Conservation (phyloP, 1,140 invertebrate genomes). For the Zaprionus ornatus region DNA sequence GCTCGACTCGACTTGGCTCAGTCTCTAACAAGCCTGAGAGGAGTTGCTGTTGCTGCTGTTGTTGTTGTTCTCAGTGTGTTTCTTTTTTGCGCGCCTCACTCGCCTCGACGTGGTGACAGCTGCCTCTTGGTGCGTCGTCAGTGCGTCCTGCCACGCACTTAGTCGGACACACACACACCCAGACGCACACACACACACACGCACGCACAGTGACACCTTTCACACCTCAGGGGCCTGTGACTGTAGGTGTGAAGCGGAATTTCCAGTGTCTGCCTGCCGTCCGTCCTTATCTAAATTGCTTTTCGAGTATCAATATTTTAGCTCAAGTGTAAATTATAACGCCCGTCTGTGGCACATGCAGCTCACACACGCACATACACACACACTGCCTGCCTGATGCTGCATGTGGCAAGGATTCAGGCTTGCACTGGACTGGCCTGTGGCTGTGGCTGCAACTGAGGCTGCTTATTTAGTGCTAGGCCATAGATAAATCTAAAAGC, state of each 20-base stretch:
- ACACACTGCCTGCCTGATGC: not conserved
- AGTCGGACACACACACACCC: slow-evolving; percentile 37
- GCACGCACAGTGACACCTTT: slow-evolving; percentile 48
- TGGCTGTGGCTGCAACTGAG: not conserved
- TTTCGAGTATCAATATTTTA: slow-evolving; percentile 84
- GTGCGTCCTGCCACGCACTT: slow-evolving; percentile 65
- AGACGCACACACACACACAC: slow-evolving; percentile 10
- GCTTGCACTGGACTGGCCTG: not conserved
- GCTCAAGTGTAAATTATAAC: slow-evolving; percentile 82
- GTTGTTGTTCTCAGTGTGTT: not conserved
- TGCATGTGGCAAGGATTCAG: slow-evolving; percentile 1
- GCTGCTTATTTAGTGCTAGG: slow-evolving; percentile 73
- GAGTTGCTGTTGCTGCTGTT: slow-evolving; percentile 19
- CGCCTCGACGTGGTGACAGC: slow-evolving; percentile 51
- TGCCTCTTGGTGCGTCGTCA: slow-evolving; percentile 41
- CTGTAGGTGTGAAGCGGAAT: slow-evolving; percentile 83
- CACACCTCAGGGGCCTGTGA: slow-evolving; percentile 55
- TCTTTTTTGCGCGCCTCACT: slow-evolving; percentile 40
- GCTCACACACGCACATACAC: not conserved
- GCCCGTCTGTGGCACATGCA: slow-evolving; percentile 27
- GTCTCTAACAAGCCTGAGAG: slow-evolving; percentile 64
- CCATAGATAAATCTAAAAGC: slow-evolving; percentile 81
- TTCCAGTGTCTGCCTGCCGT: slow-evolving; percentile 58
- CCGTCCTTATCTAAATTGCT: slow-evolving; percentile 83
- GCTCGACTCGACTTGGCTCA: not conserved